Percentiles rank a stretch among this genome's conserved stretches.
Evolutionary conservation across 2,113 vertebrate species (phyloP).

Genomic region (Phoenicopterus ruber): DNA sequence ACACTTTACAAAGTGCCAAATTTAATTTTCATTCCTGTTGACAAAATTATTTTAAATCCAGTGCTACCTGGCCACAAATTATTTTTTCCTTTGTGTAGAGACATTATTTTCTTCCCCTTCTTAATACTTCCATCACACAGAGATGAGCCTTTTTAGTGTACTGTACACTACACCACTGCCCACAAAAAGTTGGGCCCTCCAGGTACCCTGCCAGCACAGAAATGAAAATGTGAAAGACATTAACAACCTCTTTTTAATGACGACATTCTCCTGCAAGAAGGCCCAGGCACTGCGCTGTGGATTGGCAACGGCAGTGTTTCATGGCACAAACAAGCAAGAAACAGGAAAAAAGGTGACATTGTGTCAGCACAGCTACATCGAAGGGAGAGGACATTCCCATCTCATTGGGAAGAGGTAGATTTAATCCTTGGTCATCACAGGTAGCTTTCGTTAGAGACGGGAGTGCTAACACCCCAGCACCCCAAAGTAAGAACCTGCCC

Average conservation of each 20-base stretch:
- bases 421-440: not conserved
- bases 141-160: slow-evolving; percentile 34
- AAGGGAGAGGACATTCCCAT: not conserved
- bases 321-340: not conserved
- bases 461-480: not conserved
- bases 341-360: not conserved
- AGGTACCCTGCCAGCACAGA: slow-evolving; percentile 10
- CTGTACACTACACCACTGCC: slow-evolving; percentile 4
- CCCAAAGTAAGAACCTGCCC: not conserved
- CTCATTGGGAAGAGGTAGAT: not conserved
- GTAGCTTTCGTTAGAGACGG: not conserved
- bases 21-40: slow-evolving; percentile 73
- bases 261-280: slow-evolving; percentile 4
- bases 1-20: slow-evolving; percentile 47
- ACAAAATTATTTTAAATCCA: slow-evolving; percentile 57
- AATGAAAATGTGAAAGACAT: slow-evolving; percentile 36
- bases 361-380: not conserved
- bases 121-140: slow-evolving; percentile 53
- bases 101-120: slow-evolving; percentile 44
- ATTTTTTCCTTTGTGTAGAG: not conserved
- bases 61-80: slow-evolving; percentile 44
- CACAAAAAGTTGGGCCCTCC: slow-evolving; percentile 7
- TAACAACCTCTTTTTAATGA: slow-evolving; percentile 43
- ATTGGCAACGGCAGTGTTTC: not conserved
- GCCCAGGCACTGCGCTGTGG: not conserved